A percentile compares a stretch with the other conserved stretches of the same genome.
phyloP scores from a whole-genome alignment of 2,888 invertebrate genomes.

The Rosalia funebris region DNA sequence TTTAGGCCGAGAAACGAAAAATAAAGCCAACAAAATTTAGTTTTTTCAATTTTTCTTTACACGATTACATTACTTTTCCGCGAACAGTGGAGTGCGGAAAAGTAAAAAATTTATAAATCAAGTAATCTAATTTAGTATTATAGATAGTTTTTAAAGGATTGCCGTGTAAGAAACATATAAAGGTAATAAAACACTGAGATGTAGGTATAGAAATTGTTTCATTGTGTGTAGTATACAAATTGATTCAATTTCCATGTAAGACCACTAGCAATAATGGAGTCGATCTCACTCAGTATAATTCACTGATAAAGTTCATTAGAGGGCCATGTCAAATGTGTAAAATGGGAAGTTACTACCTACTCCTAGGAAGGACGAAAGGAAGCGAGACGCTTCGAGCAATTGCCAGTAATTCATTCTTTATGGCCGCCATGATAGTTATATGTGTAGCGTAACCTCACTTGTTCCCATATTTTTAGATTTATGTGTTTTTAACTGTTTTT shows the following conservation, averaged over 20 bases:
- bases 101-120: too few relatives aligned
- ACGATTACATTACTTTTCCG: too few relatives aligned
- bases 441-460: conserved; percentile 36
- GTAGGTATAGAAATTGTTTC: too few relatives aligned
- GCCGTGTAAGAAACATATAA: too few relatives aligned
- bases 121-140: too few relatives aligned
- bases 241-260: not conserved
- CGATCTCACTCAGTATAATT: conserved; percentile 7
- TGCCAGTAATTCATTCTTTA: conserved; percentile 48
- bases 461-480: conserved; percentile 40
- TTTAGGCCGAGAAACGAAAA: too few relatives aligned
- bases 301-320: conserved; percentile 34
- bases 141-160: too few relatives aligned
- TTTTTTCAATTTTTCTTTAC: too few relatives aligned
- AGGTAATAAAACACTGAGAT: too few relatives aligned
- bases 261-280: not conserved
- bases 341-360: conserved; percentile 34
- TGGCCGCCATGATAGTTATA: conserved; percentile 39
- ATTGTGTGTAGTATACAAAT: too few relatives aligned
- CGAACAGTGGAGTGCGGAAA: too few relatives aligned
- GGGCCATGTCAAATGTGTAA: conserved; percentile 25
- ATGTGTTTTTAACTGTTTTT: conserved; percentile 45
- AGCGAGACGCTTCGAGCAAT: conserved; percentile 43
- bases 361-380: conserved; percentile 28
- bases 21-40: too few relatives aligned